A percentile compares a stretch with the other conserved stretches of the same genome.
phyloP scores from a whole-genome alignment of 1,140 invertebrate genomes.

The Rhynchophorus ferrugineus region DNA sequence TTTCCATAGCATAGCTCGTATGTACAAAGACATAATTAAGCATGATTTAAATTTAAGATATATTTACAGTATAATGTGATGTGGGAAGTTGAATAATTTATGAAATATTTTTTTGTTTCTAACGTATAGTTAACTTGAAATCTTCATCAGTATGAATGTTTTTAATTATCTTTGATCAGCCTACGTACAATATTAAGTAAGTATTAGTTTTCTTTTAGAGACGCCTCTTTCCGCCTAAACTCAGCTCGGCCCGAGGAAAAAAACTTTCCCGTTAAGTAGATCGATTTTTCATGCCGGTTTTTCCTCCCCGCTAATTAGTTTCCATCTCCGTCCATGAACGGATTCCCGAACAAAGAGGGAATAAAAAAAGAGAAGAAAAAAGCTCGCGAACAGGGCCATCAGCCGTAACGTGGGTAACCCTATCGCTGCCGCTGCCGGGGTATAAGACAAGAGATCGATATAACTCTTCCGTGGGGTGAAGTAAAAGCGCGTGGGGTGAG shows the following conservation, averaged over 20 bases:
- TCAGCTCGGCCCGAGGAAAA: background rate
- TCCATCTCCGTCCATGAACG: conserved; percentile 6
- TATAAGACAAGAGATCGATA: conserved; percentile 42
- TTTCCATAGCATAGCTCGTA: no score
- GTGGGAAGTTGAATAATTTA: no score
- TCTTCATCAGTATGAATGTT: no score
- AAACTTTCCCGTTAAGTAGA: background rate
- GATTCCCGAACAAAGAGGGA: conserved; percentile 20
- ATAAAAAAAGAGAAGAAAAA: conserved; percentile 25
- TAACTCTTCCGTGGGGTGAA: conserved; percentile 43
- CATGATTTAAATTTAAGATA: no score
- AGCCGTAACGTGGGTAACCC: conserved; percentile 35
- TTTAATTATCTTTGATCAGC: no score
- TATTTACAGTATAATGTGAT: no score
- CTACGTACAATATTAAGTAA: background rate
- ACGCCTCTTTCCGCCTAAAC: background rate
- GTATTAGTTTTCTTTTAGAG: background rate
- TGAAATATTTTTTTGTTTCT: no score
- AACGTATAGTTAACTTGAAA: no score
- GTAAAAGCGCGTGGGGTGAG: conserved; percentile 33
- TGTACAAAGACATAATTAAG: no score
- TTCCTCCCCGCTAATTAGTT: background rate
- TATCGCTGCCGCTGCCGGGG: conserved; percentile 35
- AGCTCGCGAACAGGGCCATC: conserved; percentile 9
- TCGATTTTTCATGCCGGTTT: background rate